Evolutionary conservation across 2,113 vertebrate species (phyloP), one percentile per base, ranked within the genome.

Genomic region (Passer montanus): DNA sequence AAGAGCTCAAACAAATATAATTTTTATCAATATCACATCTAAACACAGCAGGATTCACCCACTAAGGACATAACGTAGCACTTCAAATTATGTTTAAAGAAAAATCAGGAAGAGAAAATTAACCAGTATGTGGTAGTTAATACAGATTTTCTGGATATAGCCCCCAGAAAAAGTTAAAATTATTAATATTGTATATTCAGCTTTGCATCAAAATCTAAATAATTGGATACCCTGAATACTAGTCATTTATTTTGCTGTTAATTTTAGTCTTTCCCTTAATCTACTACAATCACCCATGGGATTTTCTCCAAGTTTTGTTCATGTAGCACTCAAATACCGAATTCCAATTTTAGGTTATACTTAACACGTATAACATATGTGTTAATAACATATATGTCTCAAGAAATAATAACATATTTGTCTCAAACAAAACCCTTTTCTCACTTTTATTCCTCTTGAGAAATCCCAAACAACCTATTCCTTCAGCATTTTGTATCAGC

Each of bases 211-310:
- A 58, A 74, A 66, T 84, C 31, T 81, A 66, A 58, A 43, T 16
- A 62, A 53, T 27, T 15, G 26, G 18, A 13, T 18, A 37, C 4
- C 22, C 2, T 55, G 20, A 70, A 28, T 0, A 46, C 20, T 31
- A 75, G 4, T n/a, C 16, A 10, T 75, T 46, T 84, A 26, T n/a
- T 16, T 58, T 53, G 9, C 13, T 75, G 5, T 58, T 56, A 26
- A 59, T 56, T 41, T 60, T 46, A 67, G 26, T 52, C 3, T 66
- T 79, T 52, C 9, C 7, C 66, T 90, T 76, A 9, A 56, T 46
- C 26, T 43, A 2, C 20, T 60, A 24, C 13, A 31, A 3, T 27
- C 10, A 39, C 3, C 2, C 0, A 1, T 10, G 15, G 4, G 4
- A 59, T 69, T 84, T 66, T 73, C 3, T 64, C 27, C 27, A 46